Base-by-base conservation (phyloP, 2,888 invertebrate genomes). In the Acholoe squamosa region DNA sequence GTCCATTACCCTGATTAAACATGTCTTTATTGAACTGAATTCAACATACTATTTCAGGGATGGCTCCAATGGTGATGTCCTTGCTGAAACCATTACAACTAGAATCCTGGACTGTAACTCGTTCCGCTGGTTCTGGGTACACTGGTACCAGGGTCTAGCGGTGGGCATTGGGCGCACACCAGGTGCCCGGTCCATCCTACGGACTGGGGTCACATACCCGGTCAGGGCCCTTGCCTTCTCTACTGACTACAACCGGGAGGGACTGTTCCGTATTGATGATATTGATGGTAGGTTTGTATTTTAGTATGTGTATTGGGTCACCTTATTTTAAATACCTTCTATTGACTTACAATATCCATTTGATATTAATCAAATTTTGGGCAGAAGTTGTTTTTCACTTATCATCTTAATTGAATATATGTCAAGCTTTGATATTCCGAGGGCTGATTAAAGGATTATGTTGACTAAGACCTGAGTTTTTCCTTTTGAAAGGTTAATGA, bases 61-160 rank as follows among this genome's bases (percentile, higher is more conserved):
- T 25, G 76, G 76, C 3, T 25, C 76, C 0, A 16, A 80, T 16
- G 80, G 80, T 7, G 43, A 3, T 16, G 22, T 43, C 0, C 80
- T 80, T 22, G 34, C 33, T n/a, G 22, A 80, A 22, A 43, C 43
- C 22, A 14, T 22, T 7, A 86, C 86, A 7, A 28, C 31, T 10
- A 28, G 52, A 28, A 86, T 86, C 31, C 31, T 86, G 52, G 25
- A 22, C 28, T 86, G 86, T 86, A 19, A 22, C 28, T 28, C 51
- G 54, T 54, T 54, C 0, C 52, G 86, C 31, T 86, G 31, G 54
- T 86, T 86, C 86, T 86, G 86, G 86, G 28, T 54, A 14, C 52
- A 54, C 86, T 86, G 86, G 86, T 52, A 86, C 86, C 86, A 86
- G 86, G 86, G 86, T 28, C 52, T 86, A 28, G 86, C 7, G 28